A percentile compares a stretch with the other conserved stretches of the same genome.
phyloP scores from a whole-genome alignment of 1,140 invertebrate species.

The Scaptomyza pallida region DNA sequence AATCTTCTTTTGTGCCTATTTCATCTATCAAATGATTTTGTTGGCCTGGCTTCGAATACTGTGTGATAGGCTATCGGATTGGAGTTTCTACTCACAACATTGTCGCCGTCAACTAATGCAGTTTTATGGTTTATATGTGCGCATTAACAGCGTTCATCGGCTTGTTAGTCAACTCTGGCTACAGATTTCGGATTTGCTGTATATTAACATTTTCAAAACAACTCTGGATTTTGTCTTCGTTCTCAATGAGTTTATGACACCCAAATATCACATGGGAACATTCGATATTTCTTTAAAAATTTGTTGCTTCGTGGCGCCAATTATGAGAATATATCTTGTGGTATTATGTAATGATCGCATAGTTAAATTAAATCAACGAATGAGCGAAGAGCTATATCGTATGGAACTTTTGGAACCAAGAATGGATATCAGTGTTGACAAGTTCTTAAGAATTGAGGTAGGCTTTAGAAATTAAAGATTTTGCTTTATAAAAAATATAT shows the following conservation, averaged over 20 bases:
- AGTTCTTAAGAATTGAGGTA: not conserved
- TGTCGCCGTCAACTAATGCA: not conserved
- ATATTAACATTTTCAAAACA: not conserved
- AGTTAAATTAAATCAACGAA: not conserved
- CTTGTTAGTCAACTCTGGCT: conserved; percentile 6
- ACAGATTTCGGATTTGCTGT: not conserved
- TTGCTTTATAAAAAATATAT: too few species aligned
- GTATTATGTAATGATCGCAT: not conserved
- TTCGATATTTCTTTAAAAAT: not conserved
- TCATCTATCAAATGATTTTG: not conserved
- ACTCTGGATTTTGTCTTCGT: not conserved
- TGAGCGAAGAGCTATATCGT: not conserved
- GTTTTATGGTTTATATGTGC: not conserved
- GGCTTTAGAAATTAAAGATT: too few species aligned
- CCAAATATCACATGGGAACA: too few species aligned
- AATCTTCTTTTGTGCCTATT: conserved; percentile 1
- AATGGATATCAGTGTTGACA: not conserved
- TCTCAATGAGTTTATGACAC: not conserved
- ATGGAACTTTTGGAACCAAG: not conserved
- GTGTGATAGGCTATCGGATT: not conserved
- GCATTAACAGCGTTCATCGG: not conserved
- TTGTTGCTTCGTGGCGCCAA: not conserved
- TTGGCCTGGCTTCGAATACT: conserved; percentile 3
- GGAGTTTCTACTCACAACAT: not conserved
- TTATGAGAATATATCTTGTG: not conserved